phyloP scores from a whole-genome alignment of 2,888 invertebrate genomes.

The Colletes collaris region DNA sequence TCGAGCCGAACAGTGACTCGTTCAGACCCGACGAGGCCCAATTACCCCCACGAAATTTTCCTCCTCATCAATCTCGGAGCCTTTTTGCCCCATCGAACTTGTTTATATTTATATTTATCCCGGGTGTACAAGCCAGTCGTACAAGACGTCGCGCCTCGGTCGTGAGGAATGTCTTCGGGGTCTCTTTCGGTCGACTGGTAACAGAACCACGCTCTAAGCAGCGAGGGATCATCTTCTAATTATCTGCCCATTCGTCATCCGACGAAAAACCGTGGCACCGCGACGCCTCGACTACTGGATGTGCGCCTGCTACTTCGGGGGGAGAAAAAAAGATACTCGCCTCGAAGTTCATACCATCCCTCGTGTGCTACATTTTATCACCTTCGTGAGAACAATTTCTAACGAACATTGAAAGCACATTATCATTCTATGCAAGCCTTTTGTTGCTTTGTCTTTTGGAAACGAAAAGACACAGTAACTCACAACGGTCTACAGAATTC shows the following conservation, averaged over 20 bases:
- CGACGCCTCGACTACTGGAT: slow-evolving; percentile 38
- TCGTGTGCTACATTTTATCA: slow-evolving; percentile 3
- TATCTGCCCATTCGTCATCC: slow-evolving; percentile 81
- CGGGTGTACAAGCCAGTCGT: slow-evolving; percentile 63
- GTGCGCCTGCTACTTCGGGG: slow-evolving; percentile 33
- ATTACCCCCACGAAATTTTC: slow-evolving; percentile 74
- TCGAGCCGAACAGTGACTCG: slow-evolving; percentile 22
- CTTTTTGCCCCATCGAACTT: slow-evolving; percentile 70
- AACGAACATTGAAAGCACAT: not conserved
- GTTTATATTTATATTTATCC: slow-evolving; percentile 80
- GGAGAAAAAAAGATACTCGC: slow-evolving; percentile 24
- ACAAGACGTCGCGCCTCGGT: slow-evolving; percentile 66
- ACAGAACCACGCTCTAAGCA: slow-evolving; percentile 71
- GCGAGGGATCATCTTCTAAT: slow-evolving; percentile 80
- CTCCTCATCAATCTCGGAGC: slow-evolving; percentile 76
- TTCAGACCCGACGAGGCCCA: slow-evolving; percentile 48
- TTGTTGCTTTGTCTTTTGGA: too few relatives aligned
- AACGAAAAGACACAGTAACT: too few relatives aligned
- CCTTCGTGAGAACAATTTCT: not conserved
- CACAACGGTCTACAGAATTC: too few relatives aligned
- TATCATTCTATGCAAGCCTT: too few relatives aligned
- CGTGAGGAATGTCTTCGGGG: slow-evolving; percentile 73
- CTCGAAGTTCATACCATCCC: slow-evolving; percentile 18
- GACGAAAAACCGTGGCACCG: slow-evolving; percentile 66
- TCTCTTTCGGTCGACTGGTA: slow-evolving; percentile 71